Percentiles rank a stretch among this genome's conserved stretches.
phyloP scores from a whole-genome alignment of 2,113 vertebrate genomes.

The Oryctolagus cuniculus region DNA sequence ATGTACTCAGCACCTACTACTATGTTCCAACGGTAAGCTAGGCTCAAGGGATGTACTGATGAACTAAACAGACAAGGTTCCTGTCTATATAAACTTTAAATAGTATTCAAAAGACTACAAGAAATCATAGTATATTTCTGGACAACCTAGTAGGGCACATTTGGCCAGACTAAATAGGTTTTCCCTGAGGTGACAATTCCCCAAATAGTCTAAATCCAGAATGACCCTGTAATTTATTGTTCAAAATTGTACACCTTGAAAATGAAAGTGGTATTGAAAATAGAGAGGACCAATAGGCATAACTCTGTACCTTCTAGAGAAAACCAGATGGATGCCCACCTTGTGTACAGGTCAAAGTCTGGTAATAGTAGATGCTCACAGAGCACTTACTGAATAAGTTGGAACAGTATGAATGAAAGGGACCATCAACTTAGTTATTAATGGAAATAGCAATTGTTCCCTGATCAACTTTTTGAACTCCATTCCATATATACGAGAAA shows the following conservation, averaged over 20 bases:
- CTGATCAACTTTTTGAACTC: background rate
- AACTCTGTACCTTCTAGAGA: background rate
- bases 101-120: background rate
- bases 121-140: fast-evolving
- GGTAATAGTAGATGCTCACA: background rate
- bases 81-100: background rate
- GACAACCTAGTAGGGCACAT: background rate
- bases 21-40: background rate
- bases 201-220: background rate
- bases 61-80: background rate
- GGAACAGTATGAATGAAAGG: background rate
- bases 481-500: background rate
- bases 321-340: background rate
- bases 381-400: background rate
- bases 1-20: background rate
- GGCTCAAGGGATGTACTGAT: background rate
- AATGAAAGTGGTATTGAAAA: background rate
- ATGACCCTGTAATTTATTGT: background rate
- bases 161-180: background rate
- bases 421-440: background rate
- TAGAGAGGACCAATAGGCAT: background rate
- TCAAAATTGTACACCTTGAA: background rate
- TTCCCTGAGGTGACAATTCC: background rate
- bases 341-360: background rate
- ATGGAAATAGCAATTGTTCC: background rate